phyloP scores from a whole-genome alignment of 2,888 invertebrate genomes.

The Ethmia dodecea region DNA sequence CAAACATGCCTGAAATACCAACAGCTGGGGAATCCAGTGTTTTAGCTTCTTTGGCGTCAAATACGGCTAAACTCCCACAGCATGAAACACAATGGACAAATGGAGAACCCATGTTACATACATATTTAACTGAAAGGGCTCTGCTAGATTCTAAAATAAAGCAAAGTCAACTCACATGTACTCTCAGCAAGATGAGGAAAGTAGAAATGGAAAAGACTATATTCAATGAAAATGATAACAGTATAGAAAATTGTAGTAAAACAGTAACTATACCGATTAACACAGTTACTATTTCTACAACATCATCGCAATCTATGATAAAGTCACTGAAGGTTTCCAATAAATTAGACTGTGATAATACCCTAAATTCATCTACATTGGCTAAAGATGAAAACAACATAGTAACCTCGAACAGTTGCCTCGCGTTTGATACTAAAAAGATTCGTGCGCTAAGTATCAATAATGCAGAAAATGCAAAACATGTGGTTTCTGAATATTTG shows the following conservation, averaged over 20 bases:
- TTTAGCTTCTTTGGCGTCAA: slow-evolving; percentile 79
- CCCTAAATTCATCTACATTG: slow-evolving; percentile 23
- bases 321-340: not conserved
- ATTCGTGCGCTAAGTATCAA: slow-evolving; percentile 37
- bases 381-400: slow-evolving; percentile 35
- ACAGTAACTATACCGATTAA: slow-evolving; percentile 24
- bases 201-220: slow-evolving; percentile 48
- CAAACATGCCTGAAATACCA: slow-evolving; percentile 71
- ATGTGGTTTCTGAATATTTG: slow-evolving; percentile 81
- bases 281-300: slow-evolving; percentile 13
- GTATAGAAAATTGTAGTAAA: slow-evolving; percentile 29
- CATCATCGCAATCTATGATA: slow-evolving; percentile 2
- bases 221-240: slow-evolving; percentile 35
- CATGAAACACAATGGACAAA: slow-evolving; percentile 74
- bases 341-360: slow-evolving; percentile 25
- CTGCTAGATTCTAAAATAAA: slow-evolving; percentile 84
- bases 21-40: slow-evolving; percentile 80
- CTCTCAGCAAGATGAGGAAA: slow-evolving; percentile 53
- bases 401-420: slow-evolving; percentile 24
- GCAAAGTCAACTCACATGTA: slow-evolving; percentile 77
- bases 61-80: slow-evolving; percentile 79
- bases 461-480: slow-evolving; percentile 77
- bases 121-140: slow-evolving; percentile 84
- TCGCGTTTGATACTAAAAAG: slow-evolving; percentile 36
- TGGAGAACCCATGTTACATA: slow-evolving; percentile 83